Evolutionary conservation across 53 echinoderm and acorn worm species (phyloP).

Genomic region (Apostichopus leukothele): DNA sequence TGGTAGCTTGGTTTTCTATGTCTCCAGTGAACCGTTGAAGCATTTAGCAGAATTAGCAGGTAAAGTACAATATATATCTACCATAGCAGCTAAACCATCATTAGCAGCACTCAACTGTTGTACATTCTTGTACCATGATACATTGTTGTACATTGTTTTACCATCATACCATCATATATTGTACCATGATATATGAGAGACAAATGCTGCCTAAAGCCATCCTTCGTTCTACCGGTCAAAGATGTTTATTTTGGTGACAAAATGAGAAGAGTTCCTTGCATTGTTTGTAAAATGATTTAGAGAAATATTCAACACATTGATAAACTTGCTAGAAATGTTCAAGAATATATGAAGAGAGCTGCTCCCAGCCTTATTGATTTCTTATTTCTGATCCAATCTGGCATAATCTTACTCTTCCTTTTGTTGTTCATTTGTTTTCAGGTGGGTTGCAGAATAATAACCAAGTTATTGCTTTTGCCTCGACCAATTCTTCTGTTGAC

Average conservation of each 20-base stretch:
- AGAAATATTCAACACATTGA: too few species aligned
- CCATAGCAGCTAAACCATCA: background rate
- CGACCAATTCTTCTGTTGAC: conserved; percentile 27
- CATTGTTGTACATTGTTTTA: background rate
- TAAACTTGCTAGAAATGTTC: too few species aligned
- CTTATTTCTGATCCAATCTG: too few species aligned
- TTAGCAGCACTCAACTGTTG: background rate
- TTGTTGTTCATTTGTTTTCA: background rate
- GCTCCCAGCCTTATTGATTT: too few species aligned
- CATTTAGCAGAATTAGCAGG: conserved; percentile 36
- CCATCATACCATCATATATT: too few species aligned
- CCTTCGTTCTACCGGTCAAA: too few species aligned
- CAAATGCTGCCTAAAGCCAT: too few species aligned
- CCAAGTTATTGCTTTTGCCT: conserved; percentile 52
- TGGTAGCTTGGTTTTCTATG: conserved; percentile 69
- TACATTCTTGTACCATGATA: background rate
- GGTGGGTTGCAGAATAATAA: conserved; percentile 55
- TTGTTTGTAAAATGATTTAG: too few species aligned
- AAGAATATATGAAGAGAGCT: too few species aligned
- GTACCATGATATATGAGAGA: too few species aligned
- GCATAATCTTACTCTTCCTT: background rate
- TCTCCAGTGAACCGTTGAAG: conserved; percentile 33
- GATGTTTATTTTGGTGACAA: too few species aligned
- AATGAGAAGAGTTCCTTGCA: too few species aligned
- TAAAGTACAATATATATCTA: background rate